Base-by-base conservation (phyloP, 1,140 invertebrate species). In the Drosophila mauritiana region DNA sequence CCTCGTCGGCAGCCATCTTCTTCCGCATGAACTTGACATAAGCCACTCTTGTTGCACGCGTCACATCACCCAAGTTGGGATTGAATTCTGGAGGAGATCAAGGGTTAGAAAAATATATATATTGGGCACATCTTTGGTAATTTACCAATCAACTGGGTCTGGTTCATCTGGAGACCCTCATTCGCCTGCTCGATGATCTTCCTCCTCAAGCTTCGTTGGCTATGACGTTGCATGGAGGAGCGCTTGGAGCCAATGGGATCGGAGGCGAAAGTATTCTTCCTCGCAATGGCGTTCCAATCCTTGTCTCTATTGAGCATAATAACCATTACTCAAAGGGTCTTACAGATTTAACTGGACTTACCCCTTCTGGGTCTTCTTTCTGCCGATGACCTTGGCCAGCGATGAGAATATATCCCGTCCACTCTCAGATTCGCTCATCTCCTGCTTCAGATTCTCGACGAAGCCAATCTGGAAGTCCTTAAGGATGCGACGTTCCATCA, bases 401-500 rank as follows among this genome's bases (percentile, higher is more conserved):
- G 97, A 96, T 73, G 95, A 95, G 91, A 97, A 97, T 0, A 97
- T 95, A 82, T 97, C 96, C 67, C 95, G 95, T 0, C 95, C 94
- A 34, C 94, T 94, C 43, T 95, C 94, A 34, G 86, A 93, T 3
- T 94, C 94, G 36, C 96, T 94, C 8, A 95, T 96, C 55, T 96
- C 95, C 61, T 94, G 95, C 12, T 97, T 94, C n/a, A 97, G 94
- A 11, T 96, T 96, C 91, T 97, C 96, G 1, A 97, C 96, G 51
- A 97, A 95, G 7, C 96, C 97, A 65, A 97, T 97, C 81, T 97
- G 96, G 95, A 97, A 97, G 92, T 97, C 97, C 91, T 97, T 97
- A n/a, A 97, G 93, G 13, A 97, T 94, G 51, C 96, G 94, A 25
- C 97, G 93, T 88, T 97, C 97, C 95, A 97, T 96, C 1, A 96